Conservation (phyloP, 1,140 invertebrate species). For the Drosophila saltans region DNA sequence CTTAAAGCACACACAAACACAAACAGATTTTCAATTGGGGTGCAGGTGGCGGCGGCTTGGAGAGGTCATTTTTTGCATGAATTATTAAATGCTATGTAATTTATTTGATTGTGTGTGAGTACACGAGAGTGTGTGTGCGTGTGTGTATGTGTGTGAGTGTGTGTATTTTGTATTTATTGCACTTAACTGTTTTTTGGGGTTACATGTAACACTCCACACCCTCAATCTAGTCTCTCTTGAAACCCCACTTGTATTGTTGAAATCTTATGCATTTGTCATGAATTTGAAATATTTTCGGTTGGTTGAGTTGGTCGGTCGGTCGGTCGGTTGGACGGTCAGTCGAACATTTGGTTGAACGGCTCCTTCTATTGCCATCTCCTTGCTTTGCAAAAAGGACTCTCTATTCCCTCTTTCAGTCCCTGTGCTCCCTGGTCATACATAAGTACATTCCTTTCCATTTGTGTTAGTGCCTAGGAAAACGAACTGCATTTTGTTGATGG, state of each 20-base stretch:
- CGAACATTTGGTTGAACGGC: neutral
- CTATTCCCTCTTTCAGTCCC: neutral
- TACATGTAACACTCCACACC: constrained; percentile 47
- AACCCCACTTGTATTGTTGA: constrained; percentile 57
- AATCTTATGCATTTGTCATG: constrained; percentile 81
- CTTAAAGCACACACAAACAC: constrained; percentile 50
- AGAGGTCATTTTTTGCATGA: constrained; percentile 68
- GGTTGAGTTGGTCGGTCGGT: constrained; percentile 41
- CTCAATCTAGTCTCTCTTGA: neutral
- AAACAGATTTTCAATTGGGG: constrained; percentile 41
- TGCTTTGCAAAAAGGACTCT: neutral
- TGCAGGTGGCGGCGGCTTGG: neutral
- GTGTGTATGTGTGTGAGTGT: constrained; percentile 26
- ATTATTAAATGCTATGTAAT: constrained; percentile 81
- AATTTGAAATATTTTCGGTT: constrained; percentile 79
- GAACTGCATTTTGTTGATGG: constrained; percentile 45
- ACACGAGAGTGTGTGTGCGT: neutral
- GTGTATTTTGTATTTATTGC: constrained; percentile 68
- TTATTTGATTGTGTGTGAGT: constrained; percentile 72
- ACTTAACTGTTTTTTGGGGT: constrained; percentile 77
- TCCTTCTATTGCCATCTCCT: neutral
- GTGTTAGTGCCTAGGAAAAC: constrained; percentile 8
- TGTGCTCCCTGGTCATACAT: constrained; percentile 4
- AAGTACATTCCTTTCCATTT: constrained; percentile 8
- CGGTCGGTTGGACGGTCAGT: neutral